Evolutionary conservation across 2,113 vertebrate genomes (phyloP).

Genomic region (Pachypanchax playfairii): DNA sequence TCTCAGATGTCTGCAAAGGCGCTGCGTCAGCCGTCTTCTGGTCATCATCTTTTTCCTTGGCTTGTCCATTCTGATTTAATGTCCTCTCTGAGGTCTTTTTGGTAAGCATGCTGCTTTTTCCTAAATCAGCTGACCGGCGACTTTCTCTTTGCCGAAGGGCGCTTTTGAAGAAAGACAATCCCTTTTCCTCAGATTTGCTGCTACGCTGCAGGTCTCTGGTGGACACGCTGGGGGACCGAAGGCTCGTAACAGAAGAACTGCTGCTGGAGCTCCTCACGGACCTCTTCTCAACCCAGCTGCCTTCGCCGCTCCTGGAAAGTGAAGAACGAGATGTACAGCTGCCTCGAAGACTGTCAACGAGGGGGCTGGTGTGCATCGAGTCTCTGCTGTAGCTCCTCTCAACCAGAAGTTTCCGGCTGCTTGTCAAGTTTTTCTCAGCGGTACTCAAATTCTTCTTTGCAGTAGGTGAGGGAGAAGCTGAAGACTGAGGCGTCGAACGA

Average conservation of each 20-base stretch:
- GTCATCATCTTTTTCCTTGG: slow-evolving; percentile 66
- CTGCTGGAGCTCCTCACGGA: slow-evolving; percentile 86
- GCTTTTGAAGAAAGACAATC: slow-evolving; percentile 93
- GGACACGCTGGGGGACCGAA: slow-evolving; percentile 84
- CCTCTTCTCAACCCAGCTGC: slow-evolving; percentile 72
- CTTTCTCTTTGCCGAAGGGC: slow-evolving; percentile 95
- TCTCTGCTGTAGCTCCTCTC: slow-evolving; percentile 89
- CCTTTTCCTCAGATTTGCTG: slow-evolving; percentile 95
- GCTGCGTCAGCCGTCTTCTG: slow-evolving; percentile 55
- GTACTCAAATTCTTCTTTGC: slow-evolving; percentile 75
- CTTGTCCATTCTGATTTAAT: slow-evolving; percentile 77
- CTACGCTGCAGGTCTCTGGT: slow-evolving; percentile 84
- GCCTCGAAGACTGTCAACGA: slow-evolving; percentile 80
- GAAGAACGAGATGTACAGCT: slow-evolving; percentile 71
- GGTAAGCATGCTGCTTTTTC: slow-evolving; percentile 87
- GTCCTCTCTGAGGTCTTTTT: slow-evolving; percentile 84
- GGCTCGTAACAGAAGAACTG: slow-evolving; percentile 91
- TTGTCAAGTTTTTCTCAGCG: slow-evolving; percentile 66
- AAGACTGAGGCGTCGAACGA: slow-evolving; percentile 72
- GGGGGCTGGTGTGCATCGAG: slow-evolving; percentile 85
- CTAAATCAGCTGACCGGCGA: slow-evolving; percentile 91
- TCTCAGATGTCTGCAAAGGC: slow-evolving; percentile 68
- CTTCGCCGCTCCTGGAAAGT: slow-evolving; percentile 73
- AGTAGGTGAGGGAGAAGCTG: slow-evolving; percentile 78
- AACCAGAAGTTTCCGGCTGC: slow-evolving; percentile 81